Evolutionary conservation across 2,113 vertebrate genomes (phyloP).

Genomic region (Holacanthus passer): DNA sequence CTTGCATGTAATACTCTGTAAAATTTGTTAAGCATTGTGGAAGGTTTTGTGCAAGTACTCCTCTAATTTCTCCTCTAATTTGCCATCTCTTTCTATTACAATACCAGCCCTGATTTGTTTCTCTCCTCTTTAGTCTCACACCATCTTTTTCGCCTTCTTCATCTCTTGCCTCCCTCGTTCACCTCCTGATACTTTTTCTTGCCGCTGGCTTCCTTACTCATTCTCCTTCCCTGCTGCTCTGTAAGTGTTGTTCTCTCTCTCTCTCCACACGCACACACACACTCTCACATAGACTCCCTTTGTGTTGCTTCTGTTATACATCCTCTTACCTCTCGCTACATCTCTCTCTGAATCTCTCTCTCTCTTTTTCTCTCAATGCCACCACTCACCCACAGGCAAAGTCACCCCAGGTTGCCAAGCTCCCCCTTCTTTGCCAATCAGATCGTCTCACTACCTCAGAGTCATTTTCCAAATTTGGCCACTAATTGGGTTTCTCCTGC

Average conservation of each 20-base stretch:
- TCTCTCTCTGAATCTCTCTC: constrained; percentile 54
- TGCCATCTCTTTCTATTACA: constrained; percentile 13
- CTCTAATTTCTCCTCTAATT: constrained; percentile 19
- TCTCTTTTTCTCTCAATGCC: constrained; percentile 47
- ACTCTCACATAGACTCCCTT: constrained; percentile 32
- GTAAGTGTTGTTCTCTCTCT: constrained; percentile 40
- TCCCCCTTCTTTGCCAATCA: constrained; percentile 39
- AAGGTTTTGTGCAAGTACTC: constrained; percentile 3
- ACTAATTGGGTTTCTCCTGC: constrained; percentile 78
- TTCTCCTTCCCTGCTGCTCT: constrained; percentile 33
- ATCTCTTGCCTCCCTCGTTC: constrained; percentile 15
- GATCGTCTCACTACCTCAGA: constrained; percentile 57
- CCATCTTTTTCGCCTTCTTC: constrained; percentile 22
- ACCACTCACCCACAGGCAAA: constrained; percentile 63
- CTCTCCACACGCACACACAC: constrained; percentile 34
- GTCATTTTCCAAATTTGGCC: constrained; percentile 72
- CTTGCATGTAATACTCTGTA: constrained; percentile 5
- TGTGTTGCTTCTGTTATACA: constrained; percentile 29
- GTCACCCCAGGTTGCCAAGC: constrained; percentile 58
- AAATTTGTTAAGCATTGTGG: not conserved
- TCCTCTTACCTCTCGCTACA: constrained; percentile 45
- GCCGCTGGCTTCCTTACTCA: constrained; percentile 31
- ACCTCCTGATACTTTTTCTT: constrained; percentile 43
- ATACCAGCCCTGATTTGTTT: not conserved
- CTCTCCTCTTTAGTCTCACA: constrained; percentile 9